Evolutionary conservation across 2,113 vertebrate species (phyloP).

Genomic region (Gasterosteus aculeatus): DNA sequence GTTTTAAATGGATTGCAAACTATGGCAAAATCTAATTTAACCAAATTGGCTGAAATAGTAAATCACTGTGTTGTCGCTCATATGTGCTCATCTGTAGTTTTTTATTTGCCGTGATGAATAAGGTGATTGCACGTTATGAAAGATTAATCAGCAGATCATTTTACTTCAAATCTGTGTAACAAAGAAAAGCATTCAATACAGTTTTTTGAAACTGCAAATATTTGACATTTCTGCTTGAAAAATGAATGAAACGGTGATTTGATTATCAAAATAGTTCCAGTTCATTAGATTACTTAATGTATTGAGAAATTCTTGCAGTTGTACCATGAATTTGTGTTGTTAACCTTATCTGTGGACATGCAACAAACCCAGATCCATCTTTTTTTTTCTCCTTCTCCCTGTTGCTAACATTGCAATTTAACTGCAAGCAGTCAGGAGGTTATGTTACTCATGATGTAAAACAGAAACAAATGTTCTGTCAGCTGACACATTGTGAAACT

Average conservation of each 20-base stretch:
- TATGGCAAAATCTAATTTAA: neutral
- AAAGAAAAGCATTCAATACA: neutral
- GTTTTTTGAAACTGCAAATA: neutral
- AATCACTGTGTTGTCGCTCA: neutral
- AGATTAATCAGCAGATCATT: neutral
- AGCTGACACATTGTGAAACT: neutral
- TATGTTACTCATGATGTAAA: neutral
- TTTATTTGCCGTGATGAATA: slow-evolving; percentile 6
- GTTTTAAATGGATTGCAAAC: neutral
- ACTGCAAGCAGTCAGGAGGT: too few species aligned
- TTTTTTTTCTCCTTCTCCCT: neutral
- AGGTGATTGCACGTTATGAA: neutral
- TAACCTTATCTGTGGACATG: neutral
- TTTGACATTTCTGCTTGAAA: neutral
- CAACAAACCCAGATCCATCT: neutral
- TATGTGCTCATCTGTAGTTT: neutral
- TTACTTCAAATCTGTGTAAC: neutral
- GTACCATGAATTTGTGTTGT: neutral
- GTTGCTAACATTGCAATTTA: neutral
- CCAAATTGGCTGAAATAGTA: neutral
- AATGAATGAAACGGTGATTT: neutral
- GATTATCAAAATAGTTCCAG: neutral
- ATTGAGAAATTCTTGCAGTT: neutral
- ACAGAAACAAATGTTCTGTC: neutral
- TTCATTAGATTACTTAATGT: too few species aligned